Evolutionary conservation across 1,140 invertebrate species (phyloP).

Genomic region (Oppia nitens): DNA sequence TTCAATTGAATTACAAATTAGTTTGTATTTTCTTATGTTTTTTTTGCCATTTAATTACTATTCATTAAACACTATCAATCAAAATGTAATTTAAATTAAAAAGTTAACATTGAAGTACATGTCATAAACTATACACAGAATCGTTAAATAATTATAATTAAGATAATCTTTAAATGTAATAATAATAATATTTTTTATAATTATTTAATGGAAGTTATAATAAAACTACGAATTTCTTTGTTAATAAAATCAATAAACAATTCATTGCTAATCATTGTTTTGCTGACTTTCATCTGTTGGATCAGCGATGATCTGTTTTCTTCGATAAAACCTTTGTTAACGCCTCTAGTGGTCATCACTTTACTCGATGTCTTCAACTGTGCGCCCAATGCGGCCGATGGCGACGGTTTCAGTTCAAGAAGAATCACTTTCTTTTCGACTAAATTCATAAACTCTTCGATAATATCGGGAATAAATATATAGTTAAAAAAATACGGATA

Average conservation of each 20-base stretch:
- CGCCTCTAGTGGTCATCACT: not conserved
- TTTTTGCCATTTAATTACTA: too few species aligned
- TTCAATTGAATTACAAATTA: too few species aligned
- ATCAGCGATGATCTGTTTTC: not conserved
- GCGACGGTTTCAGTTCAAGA: not conserved
- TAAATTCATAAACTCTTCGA: slow-evolving; percentile 25
- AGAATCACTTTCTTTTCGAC: slow-evolving; percentile 4
- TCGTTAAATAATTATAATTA: too few species aligned
- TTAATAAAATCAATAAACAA: not conserved
- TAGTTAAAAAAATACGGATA: slow-evolving; percentile 19
- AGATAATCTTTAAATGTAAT: not conserved
- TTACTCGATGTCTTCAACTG: not conserved
- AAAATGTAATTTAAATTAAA: too few species aligned
- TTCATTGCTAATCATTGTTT: not conserved
- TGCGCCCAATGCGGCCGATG: not conserved
- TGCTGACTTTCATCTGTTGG: not conserved
- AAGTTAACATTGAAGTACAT: too few species aligned
- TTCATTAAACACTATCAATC: too few species aligned
- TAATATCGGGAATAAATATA: slow-evolving; percentile 38
- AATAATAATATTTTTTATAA: not conserved
- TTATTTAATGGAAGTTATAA: not conserved
- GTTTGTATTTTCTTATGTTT: too few species aligned
- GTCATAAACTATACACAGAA: too few species aligned
- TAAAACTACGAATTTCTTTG: not conserved
- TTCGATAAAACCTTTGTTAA: slow-evolving; percentile 1